A percentile compares a stretch with the other conserved stretches of the same genome.
phyloP scores from a whole-genome alignment of 2,888 invertebrate genomes.

The Scrobipalpa atriplicella region DNA sequence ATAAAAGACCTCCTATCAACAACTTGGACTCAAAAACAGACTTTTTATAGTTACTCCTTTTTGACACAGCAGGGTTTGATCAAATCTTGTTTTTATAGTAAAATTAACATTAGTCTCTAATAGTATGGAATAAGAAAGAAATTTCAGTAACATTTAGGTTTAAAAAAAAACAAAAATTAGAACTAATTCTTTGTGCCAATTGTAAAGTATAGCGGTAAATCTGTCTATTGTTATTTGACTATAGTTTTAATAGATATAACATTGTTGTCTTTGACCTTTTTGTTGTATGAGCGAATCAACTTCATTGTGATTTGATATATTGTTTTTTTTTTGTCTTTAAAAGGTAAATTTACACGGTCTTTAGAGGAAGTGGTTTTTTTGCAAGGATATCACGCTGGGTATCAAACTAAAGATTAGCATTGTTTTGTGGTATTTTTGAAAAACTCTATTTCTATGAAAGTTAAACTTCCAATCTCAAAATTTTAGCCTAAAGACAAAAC shows the following conservation, averaged over 20 bases:
- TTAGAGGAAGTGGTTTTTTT: constrained; percentile 13
- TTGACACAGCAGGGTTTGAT: constrained; percentile 50
- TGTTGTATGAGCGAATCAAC: constrained; percentile 49
- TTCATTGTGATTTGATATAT: constrained; percentile 38
- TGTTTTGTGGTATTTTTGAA: not conserved
- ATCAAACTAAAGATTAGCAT: not conserved
- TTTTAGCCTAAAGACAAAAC: too few species aligned
- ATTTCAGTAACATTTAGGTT: too few species aligned
- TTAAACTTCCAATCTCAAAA: too few species aligned
- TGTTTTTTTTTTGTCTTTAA: constrained; percentile 31
- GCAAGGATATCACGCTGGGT: constrained; percentile 9
- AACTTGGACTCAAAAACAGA: constrained; percentile 51
- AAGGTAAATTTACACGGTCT: constrained; percentile 23
- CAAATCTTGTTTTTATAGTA: not conserved
- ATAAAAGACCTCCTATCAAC: constrained; percentile 55
- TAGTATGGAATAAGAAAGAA: constrained; percentile 8
- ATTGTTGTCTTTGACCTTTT: constrained; percentile 42
- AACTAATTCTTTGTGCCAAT: constrained; percentile 46
- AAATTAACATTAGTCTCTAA: not conserved
- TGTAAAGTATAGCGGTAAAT: constrained; percentile 51
- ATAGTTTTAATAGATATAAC: constrained; percentile 48
- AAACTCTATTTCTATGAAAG: not conserved
- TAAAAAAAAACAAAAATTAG: too few species aligned
- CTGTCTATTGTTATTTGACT: constrained; percentile 51
- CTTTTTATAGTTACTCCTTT: constrained; percentile 49